Evolutionary conservation across 2,888 invertebrate genomes (phyloP).

Genomic region (Drosophila formosana): DNA sequence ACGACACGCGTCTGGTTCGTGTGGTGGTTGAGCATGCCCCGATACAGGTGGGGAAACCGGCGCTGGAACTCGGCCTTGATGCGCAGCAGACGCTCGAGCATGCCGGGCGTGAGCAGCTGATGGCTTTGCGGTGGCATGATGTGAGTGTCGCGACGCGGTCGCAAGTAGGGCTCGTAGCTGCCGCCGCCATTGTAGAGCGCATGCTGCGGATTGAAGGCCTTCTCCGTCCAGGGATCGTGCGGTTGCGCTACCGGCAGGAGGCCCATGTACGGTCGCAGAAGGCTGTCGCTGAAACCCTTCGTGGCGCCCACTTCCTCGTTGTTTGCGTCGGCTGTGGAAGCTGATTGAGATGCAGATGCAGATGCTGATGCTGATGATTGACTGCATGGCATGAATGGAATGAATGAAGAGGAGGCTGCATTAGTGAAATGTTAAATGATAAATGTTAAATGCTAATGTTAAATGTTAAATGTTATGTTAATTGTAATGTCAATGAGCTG

Average conservation of each 20-base stretch:
- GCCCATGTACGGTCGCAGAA: slow-evolving; percentile 82
- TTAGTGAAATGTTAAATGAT: slow-evolving; percentile 24
- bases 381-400: slow-evolving; percentile 66
- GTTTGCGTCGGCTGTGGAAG: neutral
- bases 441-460: neutral
- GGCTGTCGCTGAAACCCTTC: slow-evolving; percentile 46
- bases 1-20: slow-evolving; percentile 64
- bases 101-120: slow-evolving; percentile 70
- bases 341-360: slow-evolving; percentile 14
- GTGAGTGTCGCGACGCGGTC: slow-evolving; percentile 67
- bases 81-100: slow-evolving; percentile 73
- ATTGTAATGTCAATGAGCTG: slow-evolving; percentile 2
- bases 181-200: slow-evolving; percentile 74
- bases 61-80: slow-evolving; percentile 75
- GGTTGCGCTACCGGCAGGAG: slow-evolving; percentile 61
- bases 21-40: slow-evolving; percentile 67
- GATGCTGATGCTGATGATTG: slow-evolving; percentile 51
- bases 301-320: slow-evolving; percentile 47
- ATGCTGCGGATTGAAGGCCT: slow-evolving; percentile 67
- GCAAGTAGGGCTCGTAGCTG: slow-evolving; percentile 74
- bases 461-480: slow-evolving; percentile 4
- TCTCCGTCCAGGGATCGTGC: slow-evolving; percentile 81
- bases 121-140: slow-evolving; percentile 43
- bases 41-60: slow-evolving; percentile 75
- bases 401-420: slow-evolving; percentile 19